Evolutionary conservation across 2,113 vertebrate genomes (phyloP).

Genomic region (Lota lota): DNA sequence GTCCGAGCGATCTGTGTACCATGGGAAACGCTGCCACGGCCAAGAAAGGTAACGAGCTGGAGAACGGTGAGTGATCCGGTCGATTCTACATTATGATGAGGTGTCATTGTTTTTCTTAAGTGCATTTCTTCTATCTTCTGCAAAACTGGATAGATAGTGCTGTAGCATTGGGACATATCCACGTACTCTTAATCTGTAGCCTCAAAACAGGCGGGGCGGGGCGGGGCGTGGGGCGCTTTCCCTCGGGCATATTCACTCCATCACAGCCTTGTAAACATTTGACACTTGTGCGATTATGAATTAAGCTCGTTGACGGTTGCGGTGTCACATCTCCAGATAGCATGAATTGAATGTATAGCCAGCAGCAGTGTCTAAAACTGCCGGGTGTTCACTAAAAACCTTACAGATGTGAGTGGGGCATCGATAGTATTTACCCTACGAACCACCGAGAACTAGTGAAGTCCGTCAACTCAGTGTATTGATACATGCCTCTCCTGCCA

Average conservation of each 20-base stretch:
- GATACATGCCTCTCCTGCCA: neutral
- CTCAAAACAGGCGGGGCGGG: conserved; percentile 5
- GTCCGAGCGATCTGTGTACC: conserved; percentile 61
- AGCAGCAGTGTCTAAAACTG: conserved; percentile 16
- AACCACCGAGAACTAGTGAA: neutral
- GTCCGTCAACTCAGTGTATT: neutral
- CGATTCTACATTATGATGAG: too few species aligned
- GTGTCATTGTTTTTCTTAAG: neutral
- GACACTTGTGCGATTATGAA: neutral
- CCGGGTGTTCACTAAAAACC: conserved; percentile 27
- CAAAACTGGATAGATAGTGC: conserved; percentile 10
- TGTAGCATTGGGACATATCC: neutral
- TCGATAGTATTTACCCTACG: neutral
- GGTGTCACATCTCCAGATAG: neutral
- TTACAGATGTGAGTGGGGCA: conserved; percentile 8
- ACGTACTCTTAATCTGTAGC: neutral
- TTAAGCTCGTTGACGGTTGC: neutral
- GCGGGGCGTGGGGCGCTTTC: neutral
- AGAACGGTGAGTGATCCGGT: conserved; percentile 84
- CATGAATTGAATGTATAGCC: neutral
- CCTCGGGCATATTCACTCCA: too few species aligned
- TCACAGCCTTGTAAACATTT: neutral
- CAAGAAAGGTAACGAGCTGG: conserved; percentile 95
- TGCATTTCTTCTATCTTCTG: neutral
- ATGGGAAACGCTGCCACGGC: conserved; percentile 94